phyloP scores from a whole-genome alignment of 53 echinoderm and acorn worm genomes.

The Holothuria leucospilota region DNA sequence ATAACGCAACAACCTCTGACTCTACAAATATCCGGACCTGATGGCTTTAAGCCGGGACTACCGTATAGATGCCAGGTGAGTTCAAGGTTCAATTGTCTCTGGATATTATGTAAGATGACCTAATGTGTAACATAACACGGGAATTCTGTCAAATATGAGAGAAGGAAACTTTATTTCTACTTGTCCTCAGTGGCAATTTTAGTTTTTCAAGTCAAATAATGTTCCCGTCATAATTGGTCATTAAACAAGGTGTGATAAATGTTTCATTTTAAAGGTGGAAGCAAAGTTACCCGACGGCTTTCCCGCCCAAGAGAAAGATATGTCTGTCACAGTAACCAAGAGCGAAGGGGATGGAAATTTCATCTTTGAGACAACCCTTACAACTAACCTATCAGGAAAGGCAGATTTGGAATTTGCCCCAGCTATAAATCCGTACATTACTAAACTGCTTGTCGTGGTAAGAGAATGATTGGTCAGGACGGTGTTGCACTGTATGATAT shows the following conservation, averaged over 20 bases:
- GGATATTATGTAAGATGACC: too few species aligned
- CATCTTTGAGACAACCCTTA: background rate
- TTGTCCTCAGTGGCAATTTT: too few species aligned
- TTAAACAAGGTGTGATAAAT: too few species aligned
- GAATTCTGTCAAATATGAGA: too few species aligned
- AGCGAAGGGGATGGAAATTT: conserved; percentile 1
- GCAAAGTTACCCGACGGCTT: conserved; percentile 7
- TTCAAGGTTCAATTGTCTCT: too few species aligned
- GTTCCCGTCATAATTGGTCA: too few species aligned
- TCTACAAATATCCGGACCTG: background rate
- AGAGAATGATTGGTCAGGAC: background rate
- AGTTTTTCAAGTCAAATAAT: too few species aligned
- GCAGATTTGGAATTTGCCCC: background rate
- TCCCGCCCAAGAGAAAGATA: background rate
- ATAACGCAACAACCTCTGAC: conserved; percentile 18
- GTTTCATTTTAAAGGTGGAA: background rate
- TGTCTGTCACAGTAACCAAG: background rate
- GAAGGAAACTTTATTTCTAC: too few species aligned
- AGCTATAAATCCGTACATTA: conserved; percentile 11
- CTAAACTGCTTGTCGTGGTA: conserved; percentile 1
- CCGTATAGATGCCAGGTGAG: conserved; percentile 31
- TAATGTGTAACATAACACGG: too few species aligned
- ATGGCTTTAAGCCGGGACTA: conserved; percentile 39
- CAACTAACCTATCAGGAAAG: background rate
- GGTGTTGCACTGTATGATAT: background rate